phyloP scores from a whole-genome alignment of 1,140 invertebrate genomes.

The Leptinotarsa lineolata region DNA sequence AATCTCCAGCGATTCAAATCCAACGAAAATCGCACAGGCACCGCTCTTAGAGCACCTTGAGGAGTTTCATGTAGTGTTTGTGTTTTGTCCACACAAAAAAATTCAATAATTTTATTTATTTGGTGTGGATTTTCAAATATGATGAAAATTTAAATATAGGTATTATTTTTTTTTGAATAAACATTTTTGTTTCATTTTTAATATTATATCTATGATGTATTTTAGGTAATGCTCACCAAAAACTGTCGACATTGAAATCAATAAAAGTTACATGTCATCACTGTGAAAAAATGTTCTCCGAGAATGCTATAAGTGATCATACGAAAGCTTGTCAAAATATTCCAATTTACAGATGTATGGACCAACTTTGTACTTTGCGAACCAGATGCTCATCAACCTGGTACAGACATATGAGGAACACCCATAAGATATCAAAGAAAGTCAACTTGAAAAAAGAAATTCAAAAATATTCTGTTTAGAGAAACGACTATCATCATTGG shows the following conservation, averaged over 20 bases:
- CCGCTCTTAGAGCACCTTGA: too few relatives aligned
- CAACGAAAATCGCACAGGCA: too few relatives aligned
- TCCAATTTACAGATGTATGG: neutral
- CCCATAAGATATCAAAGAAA: neutral
- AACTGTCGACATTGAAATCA: neutral
- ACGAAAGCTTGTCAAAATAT: neutral
- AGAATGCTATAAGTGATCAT: neutral
- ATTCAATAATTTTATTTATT: too few relatives aligned
- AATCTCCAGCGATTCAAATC: too few relatives aligned
- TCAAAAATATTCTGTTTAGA: neutral
- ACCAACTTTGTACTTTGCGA: neutral
- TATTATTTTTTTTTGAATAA: too few relatives aligned
- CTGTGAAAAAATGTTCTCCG: neutral
- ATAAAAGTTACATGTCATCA: neutral
- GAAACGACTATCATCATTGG: neutral
- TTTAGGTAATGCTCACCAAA: too few relatives aligned
- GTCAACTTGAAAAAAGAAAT: neutral
- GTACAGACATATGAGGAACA: conserved; percentile 4
- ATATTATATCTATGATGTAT: neutral
- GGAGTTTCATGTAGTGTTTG: too few relatives aligned
- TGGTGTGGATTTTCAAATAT: too few relatives aligned
- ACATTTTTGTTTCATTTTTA: neutral
- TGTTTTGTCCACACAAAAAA: too few relatives aligned
- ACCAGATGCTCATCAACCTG: neutral
- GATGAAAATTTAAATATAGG: too few relatives aligned